Conservation (phyloP, 2,888 invertebrate genomes). For the Brenthis daphne region DNA sequence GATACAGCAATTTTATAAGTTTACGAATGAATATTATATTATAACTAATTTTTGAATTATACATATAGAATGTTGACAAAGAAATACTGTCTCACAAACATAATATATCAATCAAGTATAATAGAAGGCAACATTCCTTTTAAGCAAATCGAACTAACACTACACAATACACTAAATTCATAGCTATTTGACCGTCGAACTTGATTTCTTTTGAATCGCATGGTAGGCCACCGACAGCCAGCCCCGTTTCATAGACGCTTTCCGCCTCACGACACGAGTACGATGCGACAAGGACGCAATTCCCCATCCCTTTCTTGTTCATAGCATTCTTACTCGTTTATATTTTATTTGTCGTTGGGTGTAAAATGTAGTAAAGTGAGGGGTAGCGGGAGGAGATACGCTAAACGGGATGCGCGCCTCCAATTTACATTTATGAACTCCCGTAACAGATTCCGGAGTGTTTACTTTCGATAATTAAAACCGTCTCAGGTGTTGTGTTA, state of each 20-base stretch:
- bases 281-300: constrained; percentile 15
- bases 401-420: constrained; percentile 77
- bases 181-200: constrained; percentile 32
- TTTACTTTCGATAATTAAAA: constrained; percentile 81
- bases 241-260: constrained; percentile 25
- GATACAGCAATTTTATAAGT: no score
- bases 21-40: no score
- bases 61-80: neutral
- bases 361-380: constrained; percentile 14
- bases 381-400: constrained; percentile 43
- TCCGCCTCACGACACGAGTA: constrained; percentile 16
- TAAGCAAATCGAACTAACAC: constrained; percentile 22
- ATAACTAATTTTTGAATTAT: no score
- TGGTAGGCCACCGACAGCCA: constrained; percentile 32
- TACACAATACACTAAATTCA: constrained; percentile 29
- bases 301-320: constrained; percentile 4
- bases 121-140: constrained; percentile 19
- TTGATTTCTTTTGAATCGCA: constrained; percentile 38
- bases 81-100: neutral
- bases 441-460: constrained; percentile 76
- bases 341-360: neutral
- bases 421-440: constrained; percentile 82
- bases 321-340: neutral
- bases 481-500: constrained; percentile 62
- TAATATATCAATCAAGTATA: constrained; percentile 11